A percentile compares a stretch with the other conserved stretches of the same genome.
Conservation (phyloP, 2,113 vertebrate species). For the Carlito syrichta region DNA sequence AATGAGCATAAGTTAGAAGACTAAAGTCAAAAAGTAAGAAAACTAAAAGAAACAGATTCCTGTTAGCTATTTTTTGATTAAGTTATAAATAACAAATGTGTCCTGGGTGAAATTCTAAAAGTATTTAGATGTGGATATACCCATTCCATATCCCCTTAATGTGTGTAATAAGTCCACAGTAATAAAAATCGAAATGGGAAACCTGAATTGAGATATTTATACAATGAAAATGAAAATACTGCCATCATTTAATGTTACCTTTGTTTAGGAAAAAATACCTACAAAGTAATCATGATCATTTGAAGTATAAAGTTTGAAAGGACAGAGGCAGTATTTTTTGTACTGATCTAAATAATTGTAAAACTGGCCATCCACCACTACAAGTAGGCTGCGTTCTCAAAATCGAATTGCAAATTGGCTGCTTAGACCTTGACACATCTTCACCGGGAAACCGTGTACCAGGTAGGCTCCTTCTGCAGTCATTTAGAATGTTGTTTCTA, state of each 20-base stretch:
- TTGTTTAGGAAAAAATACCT: constrained; percentile 18
- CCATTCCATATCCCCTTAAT: not conserved
- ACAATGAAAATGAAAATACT: not conserved
- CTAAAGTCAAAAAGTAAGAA: not conserved
- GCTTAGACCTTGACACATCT: not conserved
- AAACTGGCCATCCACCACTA: not conserved
- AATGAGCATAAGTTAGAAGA: not conserved
- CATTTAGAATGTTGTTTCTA: constrained; percentile 1
- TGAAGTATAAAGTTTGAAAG: constrained; percentile 21
- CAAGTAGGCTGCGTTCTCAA: not conserved
- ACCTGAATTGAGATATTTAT: not conserved
- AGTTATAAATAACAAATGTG: not conserved
- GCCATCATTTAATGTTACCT: not conserved
- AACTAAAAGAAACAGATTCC: constrained; percentile 1
- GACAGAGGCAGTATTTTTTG: not conserved
- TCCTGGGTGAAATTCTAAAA: not conserved
- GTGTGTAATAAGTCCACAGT: not conserved
- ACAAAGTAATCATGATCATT: not conserved
- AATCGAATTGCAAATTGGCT: not conserved
- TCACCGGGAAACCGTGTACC: not conserved
- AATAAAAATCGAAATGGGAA: not conserved
- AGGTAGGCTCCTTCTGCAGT: not conserved
- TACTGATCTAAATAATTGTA: constrained; percentile 31
- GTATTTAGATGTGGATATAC: not conserved
- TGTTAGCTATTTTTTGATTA: not conserved